phyloP scores from a whole-genome alignment of 1,140 invertebrate species.

The Vanessa tameamea region DNA sequence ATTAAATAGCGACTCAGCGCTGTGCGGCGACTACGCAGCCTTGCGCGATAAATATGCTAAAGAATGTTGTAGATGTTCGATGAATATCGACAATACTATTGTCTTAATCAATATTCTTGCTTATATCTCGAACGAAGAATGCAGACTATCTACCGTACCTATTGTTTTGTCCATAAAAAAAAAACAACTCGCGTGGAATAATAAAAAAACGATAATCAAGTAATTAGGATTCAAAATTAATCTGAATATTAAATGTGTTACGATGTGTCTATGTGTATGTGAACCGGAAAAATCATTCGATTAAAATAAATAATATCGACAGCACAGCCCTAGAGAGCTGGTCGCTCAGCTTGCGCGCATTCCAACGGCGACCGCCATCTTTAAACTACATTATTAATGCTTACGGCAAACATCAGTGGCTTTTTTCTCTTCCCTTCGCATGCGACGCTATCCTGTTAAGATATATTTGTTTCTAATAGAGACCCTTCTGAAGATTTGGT shows the following conservation, averaged over 20 bases:
- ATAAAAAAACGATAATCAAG: not conserved
- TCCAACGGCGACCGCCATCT: constrained; percentile 65
- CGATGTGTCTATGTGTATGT: not conserved
- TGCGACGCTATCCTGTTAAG: constrained; percentile 45
- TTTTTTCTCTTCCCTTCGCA: constrained; percentile 51
- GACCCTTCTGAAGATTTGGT: constrained; percentile 43
- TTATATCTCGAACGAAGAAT: constrained; percentile 29
- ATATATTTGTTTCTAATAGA: constrained; percentile 73
- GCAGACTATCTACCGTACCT: constrained; percentile 6
- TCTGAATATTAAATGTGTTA: no score
- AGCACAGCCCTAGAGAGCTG: constrained; percentile 58
- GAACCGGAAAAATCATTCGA: constrained; percentile 13
- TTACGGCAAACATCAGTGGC: constrained; percentile 57
- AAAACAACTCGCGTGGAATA: not conserved
- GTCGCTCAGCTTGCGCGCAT: constrained; percentile 58
- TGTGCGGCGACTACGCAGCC: constrained; percentile 17
- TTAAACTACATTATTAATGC: constrained; percentile 77
- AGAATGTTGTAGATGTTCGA: constrained; percentile 30
- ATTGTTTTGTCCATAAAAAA: constrained; percentile 4
- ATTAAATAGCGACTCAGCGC: constrained; percentile 43
- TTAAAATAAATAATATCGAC: constrained; percentile 22
- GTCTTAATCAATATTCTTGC: constrained; percentile 36
- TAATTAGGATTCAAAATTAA: no score
- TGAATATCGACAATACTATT: constrained; percentile 33
- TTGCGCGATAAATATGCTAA: constrained; percentile 41